Evolutionary conservation across 2,113 vertebrate species (phyloP), one percentile per base, ranked within the genome.

Genomic region (Aptenodytes forsteri): DNA sequence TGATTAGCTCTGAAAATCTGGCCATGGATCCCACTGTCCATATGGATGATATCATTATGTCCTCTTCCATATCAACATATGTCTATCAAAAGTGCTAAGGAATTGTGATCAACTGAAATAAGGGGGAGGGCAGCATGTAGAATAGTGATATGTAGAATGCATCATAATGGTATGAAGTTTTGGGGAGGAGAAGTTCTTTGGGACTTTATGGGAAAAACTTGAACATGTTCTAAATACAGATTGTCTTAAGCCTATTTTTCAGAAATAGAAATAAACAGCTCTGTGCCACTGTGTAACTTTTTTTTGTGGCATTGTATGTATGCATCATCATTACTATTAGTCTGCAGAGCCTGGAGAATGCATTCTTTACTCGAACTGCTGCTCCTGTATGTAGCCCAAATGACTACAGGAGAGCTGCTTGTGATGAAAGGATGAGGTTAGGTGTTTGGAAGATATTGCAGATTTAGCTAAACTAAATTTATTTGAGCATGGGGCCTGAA

Each of bases 1-100:
- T 75, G 94, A 91, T 84, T 70, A 94, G 76, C 77, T 95, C 92
- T 56, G 36, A 95, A 96, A 93, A 94, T 69, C 54, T 87, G 82
- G 62, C 82, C 3, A 7, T 67, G 78, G 62, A 84, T 80, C 50
- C 49, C 32, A 65, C 54, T 69, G 89, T 76, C 95, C 91, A 85
- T 91, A 81, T 87, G 84, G 91, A 94, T 89, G 72, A 54, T 94
- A 83, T 58, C n/a, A 6, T 70, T 84, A 67, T 61, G 72, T 93
- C 84, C 65, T 84, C 40, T 97, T 96, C 61, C 40, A 76, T 76
- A 61, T 95, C 91, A 89, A 80, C 84, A 61, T 92, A 93, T 64
- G 83, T 55, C 92, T 67, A 93, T 92, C 80, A 93, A 90, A 97
- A 97, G 38, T 56, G 75, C 77, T 83, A 82, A 83, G 69, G 91